Percentiles rank a stretch among this genome's conserved stretches.
Evolutionary conservation across 1,140 invertebrate species (phyloP).

Genomic region (Lysiphlebus fabarum): DNA sequence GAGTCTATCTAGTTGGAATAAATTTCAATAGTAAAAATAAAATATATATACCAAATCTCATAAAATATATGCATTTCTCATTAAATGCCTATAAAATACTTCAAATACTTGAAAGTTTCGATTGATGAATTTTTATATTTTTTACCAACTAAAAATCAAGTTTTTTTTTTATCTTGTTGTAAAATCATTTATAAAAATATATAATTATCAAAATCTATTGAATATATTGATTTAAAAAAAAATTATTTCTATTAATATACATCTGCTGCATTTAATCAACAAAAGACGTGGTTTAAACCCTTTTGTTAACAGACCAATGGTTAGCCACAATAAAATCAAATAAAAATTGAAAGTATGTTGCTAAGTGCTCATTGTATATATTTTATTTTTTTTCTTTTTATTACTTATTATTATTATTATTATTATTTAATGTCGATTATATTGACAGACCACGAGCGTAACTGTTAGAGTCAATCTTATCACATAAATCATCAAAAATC

Average conservation of each 20-base stretch:
- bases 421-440: too few species aligned
- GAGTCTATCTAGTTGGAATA: too few species aligned
- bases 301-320: constrained; percentile 21
- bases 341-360: neutral
- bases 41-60: neutral
- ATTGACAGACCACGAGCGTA: too few species aligned
- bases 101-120: too few species aligned
- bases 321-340: constrained; percentile 19
- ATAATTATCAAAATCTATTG: too few species aligned
- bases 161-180: too few species aligned
- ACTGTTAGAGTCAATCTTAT: neutral
- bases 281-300: constrained; percentile 3
- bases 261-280: constrained; percentile 17
- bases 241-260: neutral
- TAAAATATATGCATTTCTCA: too few species aligned
- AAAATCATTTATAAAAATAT: too few species aligned
- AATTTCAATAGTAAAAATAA: neutral
- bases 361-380: neutral
- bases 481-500: constrained; percentile 4
- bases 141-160: too few species aligned
- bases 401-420: neutral
- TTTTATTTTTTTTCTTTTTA: neutral
- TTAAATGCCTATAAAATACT: too few species aligned
- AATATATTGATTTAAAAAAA: too few species aligned
- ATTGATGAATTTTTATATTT: too few species aligned